A percentile compares a stretch with the other conserved stretches of the same genome.
These are phyloP conservation scores for Neosilurus hyrtlii DNA, from an alignment of 2,797 vertebrate genomes.

Conservation along the genomic window DNA sequence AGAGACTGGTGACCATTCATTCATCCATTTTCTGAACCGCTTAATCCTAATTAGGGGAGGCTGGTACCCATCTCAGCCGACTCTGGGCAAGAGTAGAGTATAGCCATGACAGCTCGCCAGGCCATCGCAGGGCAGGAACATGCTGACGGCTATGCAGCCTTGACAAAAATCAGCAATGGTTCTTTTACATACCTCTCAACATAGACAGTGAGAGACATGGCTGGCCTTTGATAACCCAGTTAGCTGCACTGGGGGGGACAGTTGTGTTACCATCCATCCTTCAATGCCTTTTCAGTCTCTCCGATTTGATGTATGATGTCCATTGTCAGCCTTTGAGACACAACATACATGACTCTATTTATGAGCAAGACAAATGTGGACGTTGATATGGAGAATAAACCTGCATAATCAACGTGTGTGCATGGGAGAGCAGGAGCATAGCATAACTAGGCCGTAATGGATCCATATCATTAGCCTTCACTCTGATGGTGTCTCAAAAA, in stretches of 20 bases:
- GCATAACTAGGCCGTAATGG: slow-evolving; percentile 35
- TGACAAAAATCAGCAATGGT: no score
- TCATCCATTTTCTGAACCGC: no score
- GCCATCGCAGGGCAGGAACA: no score
- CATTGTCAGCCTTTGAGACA: slow-evolving; percentile 26
- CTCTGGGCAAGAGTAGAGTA: no score
- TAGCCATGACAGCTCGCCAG: no score
- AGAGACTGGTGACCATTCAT: background rate
- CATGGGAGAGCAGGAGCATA: background rate
- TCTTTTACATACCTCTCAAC: no score
- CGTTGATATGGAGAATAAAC: slow-evolving; percentile 25
- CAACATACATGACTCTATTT: slow-evolving; percentile 27
- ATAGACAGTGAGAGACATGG: no score
- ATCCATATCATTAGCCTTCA: slow-evolving; percentile 33
- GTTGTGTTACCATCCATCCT: slow-evolving; percentile 32
- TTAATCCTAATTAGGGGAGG: no score
- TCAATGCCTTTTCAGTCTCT: slow-evolving; percentile 15
- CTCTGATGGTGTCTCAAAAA: slow-evolving; percentile 11
- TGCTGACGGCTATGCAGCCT: no score
- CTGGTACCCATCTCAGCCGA: no score
- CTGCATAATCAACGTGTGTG: slow-evolving; percentile 19
- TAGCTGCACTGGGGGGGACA: no score
- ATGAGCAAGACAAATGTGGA: background rate
- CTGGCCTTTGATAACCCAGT: no score
- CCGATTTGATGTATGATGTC: slow-evolving; percentile 12